phyloP scores from a whole-genome alignment of 2,113 vertebrate genomes.

The Rhizomys pruinosus region DNA sequence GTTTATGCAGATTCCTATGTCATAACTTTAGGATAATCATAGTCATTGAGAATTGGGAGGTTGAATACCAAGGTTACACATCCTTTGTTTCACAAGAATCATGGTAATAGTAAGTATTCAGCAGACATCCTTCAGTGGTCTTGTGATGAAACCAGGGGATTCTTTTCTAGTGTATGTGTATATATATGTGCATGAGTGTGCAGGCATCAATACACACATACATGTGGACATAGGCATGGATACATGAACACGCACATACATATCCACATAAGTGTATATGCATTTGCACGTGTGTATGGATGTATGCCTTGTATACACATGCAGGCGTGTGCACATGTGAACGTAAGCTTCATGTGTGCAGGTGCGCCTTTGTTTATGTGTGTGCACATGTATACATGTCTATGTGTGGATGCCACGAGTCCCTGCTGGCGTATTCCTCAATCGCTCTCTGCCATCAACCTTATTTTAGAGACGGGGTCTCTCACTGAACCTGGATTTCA shows the following conservation, averaged over 20 bases:
- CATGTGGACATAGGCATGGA: no score
- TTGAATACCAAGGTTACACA: neutral
- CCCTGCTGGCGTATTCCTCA: no score
- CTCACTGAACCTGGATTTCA: no score
- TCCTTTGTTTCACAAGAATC: neutral
- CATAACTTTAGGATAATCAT: neutral
- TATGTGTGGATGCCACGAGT: neutral
- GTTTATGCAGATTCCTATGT: neutral
- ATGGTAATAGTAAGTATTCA: neutral
- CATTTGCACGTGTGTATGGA: neutral
- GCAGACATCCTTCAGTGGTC: neutral
- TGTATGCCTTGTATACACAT: no score
- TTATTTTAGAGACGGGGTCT: neutral
- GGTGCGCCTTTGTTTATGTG: neutral
- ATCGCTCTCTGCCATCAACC: no score
- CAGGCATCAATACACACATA: no score
- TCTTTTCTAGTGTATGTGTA: neutral
- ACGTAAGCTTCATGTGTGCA: no score
- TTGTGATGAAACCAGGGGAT: neutral
- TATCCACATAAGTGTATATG: no score
- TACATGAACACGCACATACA: no score
- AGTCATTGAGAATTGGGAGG: neutral
- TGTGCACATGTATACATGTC: no score
- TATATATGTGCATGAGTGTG: neutral
- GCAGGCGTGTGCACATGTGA: neutral